Percentiles rank a stretch among this genome's conserved stretches.
Evolutionary conservation across 2,888 invertebrate species (phyloP).

Genomic region (Rhagonycha fulva): DNA sequence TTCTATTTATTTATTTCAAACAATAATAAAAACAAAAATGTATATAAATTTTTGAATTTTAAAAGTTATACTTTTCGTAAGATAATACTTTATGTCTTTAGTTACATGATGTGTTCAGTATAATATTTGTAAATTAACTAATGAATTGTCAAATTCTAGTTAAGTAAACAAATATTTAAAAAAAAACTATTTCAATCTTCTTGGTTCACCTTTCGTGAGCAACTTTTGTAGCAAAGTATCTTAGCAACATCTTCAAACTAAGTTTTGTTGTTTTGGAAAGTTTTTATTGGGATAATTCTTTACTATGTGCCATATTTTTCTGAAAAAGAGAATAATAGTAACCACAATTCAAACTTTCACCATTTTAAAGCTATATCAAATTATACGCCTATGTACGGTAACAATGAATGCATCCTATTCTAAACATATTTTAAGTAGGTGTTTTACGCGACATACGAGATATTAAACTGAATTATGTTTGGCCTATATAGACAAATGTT

Average conservation of each 20-base stretch:
- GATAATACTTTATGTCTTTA: too few species aligned
- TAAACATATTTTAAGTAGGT: conserved; percentile 26
- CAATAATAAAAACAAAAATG: neutral
- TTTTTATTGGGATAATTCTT: neutral
- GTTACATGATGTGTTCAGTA: too few species aligned
- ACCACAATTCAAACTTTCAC: conserved; percentile 39
- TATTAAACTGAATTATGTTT: conserved; percentile 14
- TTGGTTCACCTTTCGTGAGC: too few species aligned
- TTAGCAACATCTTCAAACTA: too few species aligned
- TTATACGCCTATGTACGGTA: conserved; percentile 35
- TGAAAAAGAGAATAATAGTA: conserved; percentile 21
- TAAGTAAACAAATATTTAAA: too few species aligned
- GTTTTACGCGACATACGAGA: conserved; percentile 32
- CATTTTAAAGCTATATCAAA: conserved; percentile 35
- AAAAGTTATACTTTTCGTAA: too few species aligned
- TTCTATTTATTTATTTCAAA: too few species aligned
- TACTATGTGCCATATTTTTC: neutral
- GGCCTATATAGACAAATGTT: conserved; percentile 17
- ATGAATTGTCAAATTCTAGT: too few species aligned
- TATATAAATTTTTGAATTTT: too few species aligned
- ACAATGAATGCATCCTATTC: conserved; percentile 35
- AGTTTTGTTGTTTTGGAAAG: neutral
- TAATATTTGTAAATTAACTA: too few species aligned
- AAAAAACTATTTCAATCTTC: too few species aligned
- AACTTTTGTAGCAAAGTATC: too few species aligned